Conservation (phyloP, 2,797 vertebrate genomes). For the Podargus strigoides region DNA sequence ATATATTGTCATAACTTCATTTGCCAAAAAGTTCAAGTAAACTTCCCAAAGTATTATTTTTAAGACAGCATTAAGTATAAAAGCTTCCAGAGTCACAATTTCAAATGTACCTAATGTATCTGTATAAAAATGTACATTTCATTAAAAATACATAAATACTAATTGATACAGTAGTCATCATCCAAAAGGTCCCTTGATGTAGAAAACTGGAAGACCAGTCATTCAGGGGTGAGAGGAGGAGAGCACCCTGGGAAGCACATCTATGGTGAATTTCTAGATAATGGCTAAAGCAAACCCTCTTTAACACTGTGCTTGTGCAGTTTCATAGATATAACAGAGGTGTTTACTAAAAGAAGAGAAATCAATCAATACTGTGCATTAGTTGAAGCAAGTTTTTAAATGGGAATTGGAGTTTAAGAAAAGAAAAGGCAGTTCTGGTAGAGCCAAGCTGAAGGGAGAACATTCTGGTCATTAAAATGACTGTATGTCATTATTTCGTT, state of each 20-base stretch:
- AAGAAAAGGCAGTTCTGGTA: background rate
- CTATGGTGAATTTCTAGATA: background rate
- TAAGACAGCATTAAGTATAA: background rate
- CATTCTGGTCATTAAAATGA: background rate
- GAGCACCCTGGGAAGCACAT: background rate
- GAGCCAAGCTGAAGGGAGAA: background rate
- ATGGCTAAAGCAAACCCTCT: background rate
- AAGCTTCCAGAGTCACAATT: constrained; percentile 16
- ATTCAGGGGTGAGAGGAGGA: background rate
- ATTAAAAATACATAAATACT: background rate
- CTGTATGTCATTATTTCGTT: background rate
- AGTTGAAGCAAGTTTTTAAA: background rate
- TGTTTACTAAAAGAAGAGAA: background rate
- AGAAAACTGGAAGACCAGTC: background rate
- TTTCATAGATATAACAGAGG: background rate
- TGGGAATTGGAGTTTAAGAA: background rate
- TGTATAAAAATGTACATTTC: background rate
- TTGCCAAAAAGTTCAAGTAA: background rate
- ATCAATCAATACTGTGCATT: background rate
- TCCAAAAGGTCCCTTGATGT: background rate
- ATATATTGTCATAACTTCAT: background rate
- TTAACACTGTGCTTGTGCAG: background rate
- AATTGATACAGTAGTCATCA: background rate
- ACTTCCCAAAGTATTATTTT: constrained; percentile 18
- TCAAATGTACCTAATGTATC: background rate